Percentiles rank a stretch among this genome's conserved stretches.
Conservation (phyloP, 1,140 invertebrate species). For the Drosophila funebris region DNA sequence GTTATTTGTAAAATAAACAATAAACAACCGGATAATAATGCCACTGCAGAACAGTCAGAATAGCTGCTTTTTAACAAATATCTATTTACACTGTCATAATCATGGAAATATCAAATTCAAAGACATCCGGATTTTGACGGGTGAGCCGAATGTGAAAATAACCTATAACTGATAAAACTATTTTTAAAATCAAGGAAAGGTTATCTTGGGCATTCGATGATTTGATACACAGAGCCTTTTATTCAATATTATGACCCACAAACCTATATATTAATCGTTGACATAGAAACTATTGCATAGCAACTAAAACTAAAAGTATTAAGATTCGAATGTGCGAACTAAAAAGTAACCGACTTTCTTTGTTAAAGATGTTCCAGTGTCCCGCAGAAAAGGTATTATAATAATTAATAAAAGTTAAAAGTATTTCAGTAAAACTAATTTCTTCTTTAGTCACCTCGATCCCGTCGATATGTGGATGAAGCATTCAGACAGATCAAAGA, state of each 20-base stretch:
- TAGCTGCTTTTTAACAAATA: too few species aligned
- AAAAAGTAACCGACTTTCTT: slow-evolving; percentile 8
- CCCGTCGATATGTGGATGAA: slow-evolving; percentile 67
- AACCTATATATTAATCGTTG: slow-evolving; percentile 43
- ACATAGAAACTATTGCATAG: slow-evolving; percentile 11
- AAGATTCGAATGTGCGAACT: background rate
- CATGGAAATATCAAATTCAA: too few species aligned
- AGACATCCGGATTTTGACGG: too few species aligned
- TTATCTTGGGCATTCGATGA: too few species aligned
- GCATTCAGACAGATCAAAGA: slow-evolving; percentile 57
- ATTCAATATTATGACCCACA: slow-evolving; percentile 34
- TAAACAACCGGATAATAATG: too few species aligned
- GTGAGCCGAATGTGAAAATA: too few species aligned
- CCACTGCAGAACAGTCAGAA: too few species aligned
- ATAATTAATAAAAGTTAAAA: background rate
- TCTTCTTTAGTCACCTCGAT: slow-evolving; percentile 42
- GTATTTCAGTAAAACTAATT: background rate
- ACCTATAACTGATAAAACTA: too few species aligned
- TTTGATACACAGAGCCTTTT: too few species aligned
- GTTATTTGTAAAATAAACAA: too few species aligned
- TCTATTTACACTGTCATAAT: too few species aligned
- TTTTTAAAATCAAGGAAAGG: too few species aligned
- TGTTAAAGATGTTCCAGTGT: slow-evolving; percentile 38
- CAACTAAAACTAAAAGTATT: slow-evolving; percentile 25
- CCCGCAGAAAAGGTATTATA: slow-evolving; percentile 46